Base-by-base conservation (phyloP, 2,797 vertebrate species). In the Gymnodraco acuticeps region DNA sequence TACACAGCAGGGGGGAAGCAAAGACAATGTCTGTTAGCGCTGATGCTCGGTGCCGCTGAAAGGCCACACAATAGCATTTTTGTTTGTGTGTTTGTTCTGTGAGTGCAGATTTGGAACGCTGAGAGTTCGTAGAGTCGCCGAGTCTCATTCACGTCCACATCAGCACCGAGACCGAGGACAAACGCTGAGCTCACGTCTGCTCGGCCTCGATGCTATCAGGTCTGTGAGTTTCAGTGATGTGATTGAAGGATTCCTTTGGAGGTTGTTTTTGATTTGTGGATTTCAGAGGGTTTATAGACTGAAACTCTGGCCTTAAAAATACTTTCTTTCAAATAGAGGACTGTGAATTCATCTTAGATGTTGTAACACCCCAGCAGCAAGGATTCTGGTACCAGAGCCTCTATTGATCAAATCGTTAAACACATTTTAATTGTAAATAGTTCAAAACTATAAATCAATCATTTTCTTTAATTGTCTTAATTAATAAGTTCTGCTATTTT, bases 1-100 rank as follows among this genome's bases (percentile, higher is more conserved):
- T 84, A 91, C 89, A 87, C 84, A 86, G 78, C 84, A 68, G 85
- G 87, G 79, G 93, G 92, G 90, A 94, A 82, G 91, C 81, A 70
- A 81, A 94, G 95, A 95, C 94, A 94, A 95, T 95, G 92, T 95
- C 92, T 88, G 88, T 95, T 94, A 92, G 87, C 90, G n/a, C 90
- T 54, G 92, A 94, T 90, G 93, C 82, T 89, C 77, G 9, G 66
- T 66, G 83, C 75, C 75, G 82, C 47, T 81, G 81, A 88, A 89
- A 92, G 76, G 68, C 80, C 70, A 89, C 82, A 95, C 93, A 95
- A 94, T 94, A 67, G 90, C 80, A 80, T 59, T 84, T 93, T 78
- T 88, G 85, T 89, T 89, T 73, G 80, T 46, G 50, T 92, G 88
- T 94, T 91, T 94, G 85, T 62, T 73, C 76, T 69, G 33, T 23